A percentile compares a stretch with the other conserved stretches of the same genome.
phyloP scores from a whole-genome alignment of 2,797 vertebrate genomes.

The Brachymystax lenok region DNA sequence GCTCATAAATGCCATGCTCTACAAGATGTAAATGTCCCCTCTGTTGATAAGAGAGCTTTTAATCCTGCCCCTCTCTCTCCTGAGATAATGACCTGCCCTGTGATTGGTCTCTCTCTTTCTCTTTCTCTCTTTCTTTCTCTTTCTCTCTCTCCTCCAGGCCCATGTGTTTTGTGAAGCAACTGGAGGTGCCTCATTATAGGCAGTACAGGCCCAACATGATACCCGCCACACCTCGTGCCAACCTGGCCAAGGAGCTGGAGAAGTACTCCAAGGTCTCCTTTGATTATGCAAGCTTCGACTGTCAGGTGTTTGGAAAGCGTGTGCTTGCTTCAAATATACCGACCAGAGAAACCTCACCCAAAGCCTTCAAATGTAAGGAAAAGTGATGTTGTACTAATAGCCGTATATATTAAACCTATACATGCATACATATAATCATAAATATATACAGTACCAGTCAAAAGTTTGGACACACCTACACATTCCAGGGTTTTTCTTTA shows the following conservation, averaged over 20 bases:
- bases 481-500: too few species aligned
- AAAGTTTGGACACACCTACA: too few species aligned
- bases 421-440: too few species aligned
- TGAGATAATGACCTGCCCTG: constrained; percentile 21
- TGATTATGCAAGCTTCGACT: constrained; percentile 99
- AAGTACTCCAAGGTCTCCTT: constrained; percentile 99
- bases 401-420: too few species aligned
- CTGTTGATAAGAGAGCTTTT: constrained; percentile 78
- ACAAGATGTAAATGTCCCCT: constrained; percentile 79
- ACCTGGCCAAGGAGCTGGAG: constrained; percentile 97
- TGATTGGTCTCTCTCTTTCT: constrained; percentile 9
- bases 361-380: constrained; percentile 97
- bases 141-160: constrained; percentile 75
- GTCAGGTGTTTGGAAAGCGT: constrained; percentile 98
- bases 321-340: constrained; percentile 98
- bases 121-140: constrained; percentile 5
- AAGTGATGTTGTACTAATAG: too few species aligned
- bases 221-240: constrained; percentile 90
- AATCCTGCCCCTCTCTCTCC: constrained; percentile 66
- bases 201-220: constrained; percentile 90
- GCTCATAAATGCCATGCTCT: constrained; percentile 76
- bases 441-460: too few species aligned
- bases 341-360: constrained; percentile 97
- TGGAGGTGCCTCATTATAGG: constrained; percentile 92
- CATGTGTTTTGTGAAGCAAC: constrained; percentile 98